Percentiles rank a stretch among this genome's conserved stretches.
These are phyloP conservation scores for Arothron firmamentum DNA, from an alignment of 2,113 vertebrate species.

Conservation along the genomic window DNA sequence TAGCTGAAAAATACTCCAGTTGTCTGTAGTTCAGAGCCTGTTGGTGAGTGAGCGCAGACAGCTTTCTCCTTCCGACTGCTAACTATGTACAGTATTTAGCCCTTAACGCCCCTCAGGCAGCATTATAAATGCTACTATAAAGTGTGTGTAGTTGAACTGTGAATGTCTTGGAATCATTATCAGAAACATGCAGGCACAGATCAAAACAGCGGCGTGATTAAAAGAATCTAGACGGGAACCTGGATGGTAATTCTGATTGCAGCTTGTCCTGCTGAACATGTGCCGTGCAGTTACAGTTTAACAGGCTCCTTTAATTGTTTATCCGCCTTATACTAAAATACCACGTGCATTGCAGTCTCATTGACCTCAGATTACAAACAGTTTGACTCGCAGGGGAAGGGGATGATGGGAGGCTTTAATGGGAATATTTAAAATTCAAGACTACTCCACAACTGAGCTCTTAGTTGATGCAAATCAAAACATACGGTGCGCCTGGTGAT, in stretches of 20 bases:
- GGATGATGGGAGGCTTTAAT: constrained; percentile 51
- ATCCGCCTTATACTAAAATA: constrained; percentile 18
- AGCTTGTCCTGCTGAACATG: constrained; percentile 45
- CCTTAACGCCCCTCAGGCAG: constrained; percentile 24
- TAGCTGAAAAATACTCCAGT: constrained; percentile 49
- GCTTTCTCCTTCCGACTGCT: constrained; percentile 43
- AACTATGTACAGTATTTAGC: constrained; percentile 29
- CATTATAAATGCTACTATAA: constrained; percentile 18
- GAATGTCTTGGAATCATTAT: constrained; percentile 45
- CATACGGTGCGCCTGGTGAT: constrained; percentile 26
- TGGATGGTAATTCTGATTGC: constrained; percentile 37
- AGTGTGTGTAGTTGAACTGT: constrained; percentile 24
- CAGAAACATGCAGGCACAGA: constrained; percentile 41
- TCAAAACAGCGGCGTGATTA: constrained; percentile 27
- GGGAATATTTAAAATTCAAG: constrained; percentile 49
- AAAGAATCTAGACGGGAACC: constrained; percentile 17
- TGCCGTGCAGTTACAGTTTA: constrained; percentile 57
- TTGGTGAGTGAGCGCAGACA: constrained; percentile 16
- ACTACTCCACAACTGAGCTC: constrained; percentile 10
- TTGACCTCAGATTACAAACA: constrained; percentile 55
- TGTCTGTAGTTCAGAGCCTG: constrained; percentile 26
- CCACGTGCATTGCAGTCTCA: constrained; percentile 17
- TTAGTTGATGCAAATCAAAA: constrained; percentile 47
- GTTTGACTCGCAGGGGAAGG: constrained; percentile 41
- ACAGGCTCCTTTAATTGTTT: constrained; percentile 36